Percentiles rank a stretch among this genome's conserved stretches.
phyloP scores from a whole-genome alignment of 2,113 vertebrate genomes.

The Vulpes vulpes region DNA sequence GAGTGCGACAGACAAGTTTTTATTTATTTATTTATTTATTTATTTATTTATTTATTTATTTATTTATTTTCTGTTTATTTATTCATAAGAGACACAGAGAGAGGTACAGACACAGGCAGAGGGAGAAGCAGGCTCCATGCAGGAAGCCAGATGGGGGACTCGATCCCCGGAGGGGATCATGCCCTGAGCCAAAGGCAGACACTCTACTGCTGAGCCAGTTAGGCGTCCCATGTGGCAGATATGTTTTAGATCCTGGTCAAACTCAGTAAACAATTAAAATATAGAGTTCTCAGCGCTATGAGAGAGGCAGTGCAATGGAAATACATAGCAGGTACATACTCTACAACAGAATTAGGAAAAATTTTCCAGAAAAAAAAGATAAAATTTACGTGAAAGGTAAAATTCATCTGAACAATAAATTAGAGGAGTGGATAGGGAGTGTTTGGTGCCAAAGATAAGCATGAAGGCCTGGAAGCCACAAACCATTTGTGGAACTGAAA shows the following conservation, averaged over 20 bases:
- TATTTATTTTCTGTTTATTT: no score
- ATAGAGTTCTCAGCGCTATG: neutral
- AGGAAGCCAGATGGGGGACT: no score
- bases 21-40: no score
- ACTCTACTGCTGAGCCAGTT: no score
- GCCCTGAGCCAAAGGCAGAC: no score
- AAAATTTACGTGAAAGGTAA: constrained; percentile 7
- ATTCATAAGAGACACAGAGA: no score
- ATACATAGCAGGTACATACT: neutral
- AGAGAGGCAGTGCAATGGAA: neutral
- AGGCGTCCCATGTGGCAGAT: neutral
- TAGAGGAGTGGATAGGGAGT: constrained; percentile 22
- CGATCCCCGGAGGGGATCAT: no score
- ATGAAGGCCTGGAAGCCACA: neutral
- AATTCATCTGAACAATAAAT: neutral
- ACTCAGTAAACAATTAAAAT: constrained; percentile 64
- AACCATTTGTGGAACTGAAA: constrained; percentile 33
- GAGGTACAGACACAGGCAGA: no score
- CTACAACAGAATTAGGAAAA: neutral
- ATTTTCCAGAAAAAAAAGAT: neutral
- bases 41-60: no score
- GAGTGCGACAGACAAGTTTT: neutral
- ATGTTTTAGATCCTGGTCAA: neutral
- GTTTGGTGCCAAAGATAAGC: neutral
- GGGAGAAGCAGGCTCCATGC: no score